Evolutionary conservation across 2,888 invertebrate genomes (phyloP).

Genomic region (Aspidiotus rigidus): DNA sequence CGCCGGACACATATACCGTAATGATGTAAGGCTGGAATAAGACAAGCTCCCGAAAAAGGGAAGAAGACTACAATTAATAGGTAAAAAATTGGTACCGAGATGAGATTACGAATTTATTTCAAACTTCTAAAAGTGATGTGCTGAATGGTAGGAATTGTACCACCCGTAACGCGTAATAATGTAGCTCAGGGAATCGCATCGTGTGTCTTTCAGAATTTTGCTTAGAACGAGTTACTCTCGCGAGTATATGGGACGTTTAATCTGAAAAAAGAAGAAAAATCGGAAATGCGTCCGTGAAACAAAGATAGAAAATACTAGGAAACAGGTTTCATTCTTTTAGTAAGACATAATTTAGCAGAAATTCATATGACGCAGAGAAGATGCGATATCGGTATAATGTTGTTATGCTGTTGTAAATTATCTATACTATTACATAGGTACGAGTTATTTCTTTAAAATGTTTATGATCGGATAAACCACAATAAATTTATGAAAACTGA

Average conservation of each 20-base stretch:
- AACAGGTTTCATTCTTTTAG: neutral
- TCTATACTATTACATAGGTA: neutral
- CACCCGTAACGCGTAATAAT: too few relatives aligned
- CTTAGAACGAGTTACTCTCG: neutral
- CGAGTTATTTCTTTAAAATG: too few relatives aligned
- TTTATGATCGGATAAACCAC: constrained; percentile 3
- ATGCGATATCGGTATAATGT: constrained; percentile 1
- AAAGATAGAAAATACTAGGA: neutral
- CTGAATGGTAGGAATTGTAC: too few relatives aligned
- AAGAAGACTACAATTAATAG: neutral
- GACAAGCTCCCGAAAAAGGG: too few relatives aligned
- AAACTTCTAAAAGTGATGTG: too few relatives aligned
- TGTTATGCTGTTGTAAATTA: neutral
- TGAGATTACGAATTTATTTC: too few relatives aligned
- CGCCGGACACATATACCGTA: too few relatives aligned
- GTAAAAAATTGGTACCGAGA: neutral
- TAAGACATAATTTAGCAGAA: constrained; percentile 2
- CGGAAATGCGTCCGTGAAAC: too few relatives aligned
- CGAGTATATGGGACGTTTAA: neutral
- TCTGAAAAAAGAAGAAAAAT: neutral
- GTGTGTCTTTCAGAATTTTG: neutral
- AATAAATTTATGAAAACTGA: constrained; percentile 13
- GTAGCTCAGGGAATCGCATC: too few relatives aligned
- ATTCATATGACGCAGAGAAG: neutral
- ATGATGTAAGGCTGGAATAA: too few relatives aligned